Evolutionary conservation across 2,113 vertebrate genomes (phyloP), one percentile per base, ranked within the genome.

Genomic region (Rissa tridactyla): DNA sequence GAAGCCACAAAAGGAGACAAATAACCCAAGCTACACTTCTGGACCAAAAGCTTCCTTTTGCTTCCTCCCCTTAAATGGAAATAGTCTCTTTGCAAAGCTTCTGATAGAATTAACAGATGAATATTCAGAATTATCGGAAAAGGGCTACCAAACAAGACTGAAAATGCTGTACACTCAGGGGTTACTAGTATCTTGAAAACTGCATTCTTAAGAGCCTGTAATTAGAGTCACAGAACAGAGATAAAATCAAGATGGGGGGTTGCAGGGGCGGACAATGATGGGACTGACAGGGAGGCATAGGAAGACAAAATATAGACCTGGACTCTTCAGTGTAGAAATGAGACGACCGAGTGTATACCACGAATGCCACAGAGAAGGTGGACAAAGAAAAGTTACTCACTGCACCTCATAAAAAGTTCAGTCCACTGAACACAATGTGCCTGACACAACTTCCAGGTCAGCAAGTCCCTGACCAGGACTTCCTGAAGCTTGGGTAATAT

Each of bases 331-430:
- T 13, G 52, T 46, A 75, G 66, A 51, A 72, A 38, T 42, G 26
- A 77, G 23, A 44, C n/a, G 22, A 34, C 21, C 34, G n/a, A 73
- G 11, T 55, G 20, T 51, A 7, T 38, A 34, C 40, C 27, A 40
- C 3, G 3, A 62, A 9, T 38, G 19, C 13, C 25, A 54, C 49
- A 38, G 44, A 57, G 18, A 61, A 57, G 0, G 1, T 2, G 11
- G 47, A 61, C 60, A 49, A 81, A 36, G 14, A 69, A 51, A 54
- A 79, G 23, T 38, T 51, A 68, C 8, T 40, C 15, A 11, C 10
- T 23, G n/a, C 80, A 52, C 22, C 40, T 38, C 66, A 61, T 44
- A 75, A 77, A 3, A 44, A 57, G 42, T 46, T 38, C 64, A 69
- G 32, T 13, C 34, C 20, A 38, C n/a, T 30, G 26, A 90, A 60